These are phyloP conservation scores for Eustalomyia histrio DNA, from an alignment of 2,888 invertebrate genomes.

Conservation along the genomic window DNA sequence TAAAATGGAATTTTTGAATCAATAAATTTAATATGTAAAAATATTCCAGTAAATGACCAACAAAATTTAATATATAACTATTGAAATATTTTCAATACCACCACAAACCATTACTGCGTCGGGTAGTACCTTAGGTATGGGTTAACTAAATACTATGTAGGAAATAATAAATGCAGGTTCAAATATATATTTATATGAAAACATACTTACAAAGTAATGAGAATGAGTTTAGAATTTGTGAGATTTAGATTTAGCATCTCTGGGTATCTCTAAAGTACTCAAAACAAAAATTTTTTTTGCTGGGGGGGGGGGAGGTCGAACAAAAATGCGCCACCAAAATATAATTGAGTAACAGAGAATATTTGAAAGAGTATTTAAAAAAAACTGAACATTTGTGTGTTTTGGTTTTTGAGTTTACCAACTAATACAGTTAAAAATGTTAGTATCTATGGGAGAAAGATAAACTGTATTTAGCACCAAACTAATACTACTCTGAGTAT, in stretches of 20 bases:
- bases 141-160: background rate
- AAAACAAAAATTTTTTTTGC: background rate
- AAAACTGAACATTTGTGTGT: background rate
- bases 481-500: background rate
- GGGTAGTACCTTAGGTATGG: conserved; percentile 5
- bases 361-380: background rate
- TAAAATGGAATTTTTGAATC: conserved; percentile 8
- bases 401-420: background rate
- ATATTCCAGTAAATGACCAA: conserved; percentile 39
- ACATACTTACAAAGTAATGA: background rate
- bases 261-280: background rate
- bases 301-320: background rate
- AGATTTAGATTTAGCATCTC: conserved; percentile 1
- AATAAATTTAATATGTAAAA: background rate
- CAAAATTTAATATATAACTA: conserved; percentile 17
- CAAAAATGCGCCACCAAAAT: background rate
- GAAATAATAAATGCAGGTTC: background rate
- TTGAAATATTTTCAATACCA: conserved; percentile 25
- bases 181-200: background rate
- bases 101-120: conserved; percentile 14
- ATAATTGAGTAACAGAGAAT: background rate
- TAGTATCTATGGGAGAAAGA: background rate
- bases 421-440: background rate
- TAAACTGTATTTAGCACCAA: background rate
- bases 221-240: background rate